phyloP scores from a whole-genome alignment of 2,113 vertebrate species.

The Romanogobio albipinnatus region DNA sequence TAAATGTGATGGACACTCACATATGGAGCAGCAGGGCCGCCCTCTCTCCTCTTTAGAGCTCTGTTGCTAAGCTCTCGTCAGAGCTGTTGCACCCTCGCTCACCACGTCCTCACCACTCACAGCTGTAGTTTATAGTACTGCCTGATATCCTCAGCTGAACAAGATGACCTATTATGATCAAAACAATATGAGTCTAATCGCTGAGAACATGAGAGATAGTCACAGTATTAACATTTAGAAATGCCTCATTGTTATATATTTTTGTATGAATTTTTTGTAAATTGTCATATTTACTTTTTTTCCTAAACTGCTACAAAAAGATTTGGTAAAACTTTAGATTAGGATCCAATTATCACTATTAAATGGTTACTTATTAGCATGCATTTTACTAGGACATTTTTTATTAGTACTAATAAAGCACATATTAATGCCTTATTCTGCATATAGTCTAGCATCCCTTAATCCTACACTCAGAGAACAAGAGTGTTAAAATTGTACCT shows the following conservation, averaged over 20 bases:
- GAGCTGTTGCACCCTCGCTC: constrained; percentile 62
- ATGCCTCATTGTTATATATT: neutral
- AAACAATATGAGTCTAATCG: neutral
- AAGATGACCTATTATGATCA: neutral
- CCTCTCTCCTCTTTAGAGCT: constrained; percentile 63
- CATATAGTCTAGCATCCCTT: too few species aligned
- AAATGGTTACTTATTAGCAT: too few species aligned
- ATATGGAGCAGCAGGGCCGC: constrained; percentile 59
- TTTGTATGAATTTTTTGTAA: too few species aligned
- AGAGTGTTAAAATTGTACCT: too few species aligned
- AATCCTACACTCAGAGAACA: too few species aligned
- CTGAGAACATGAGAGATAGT: neutral
- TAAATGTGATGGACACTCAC: constrained; percentile 69
- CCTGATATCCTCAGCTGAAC: constrained; percentile 22
- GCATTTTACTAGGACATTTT: too few species aligned
- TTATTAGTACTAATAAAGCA: too few species aligned
- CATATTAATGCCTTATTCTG: too few species aligned
- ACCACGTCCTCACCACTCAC: constrained; percentile 61
- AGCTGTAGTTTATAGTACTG: constrained; percentile 34
- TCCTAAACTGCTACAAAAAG: neutral
- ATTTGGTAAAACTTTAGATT: too few species aligned
- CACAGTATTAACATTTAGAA: neutral
- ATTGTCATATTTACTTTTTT: too few species aligned
- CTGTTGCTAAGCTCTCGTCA: constrained; percentile 65
- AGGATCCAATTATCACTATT: too few species aligned